Evolutionary conservation across 2,113 vertebrate species (phyloP).

Genomic region (Etheostoma cragini): DNA sequence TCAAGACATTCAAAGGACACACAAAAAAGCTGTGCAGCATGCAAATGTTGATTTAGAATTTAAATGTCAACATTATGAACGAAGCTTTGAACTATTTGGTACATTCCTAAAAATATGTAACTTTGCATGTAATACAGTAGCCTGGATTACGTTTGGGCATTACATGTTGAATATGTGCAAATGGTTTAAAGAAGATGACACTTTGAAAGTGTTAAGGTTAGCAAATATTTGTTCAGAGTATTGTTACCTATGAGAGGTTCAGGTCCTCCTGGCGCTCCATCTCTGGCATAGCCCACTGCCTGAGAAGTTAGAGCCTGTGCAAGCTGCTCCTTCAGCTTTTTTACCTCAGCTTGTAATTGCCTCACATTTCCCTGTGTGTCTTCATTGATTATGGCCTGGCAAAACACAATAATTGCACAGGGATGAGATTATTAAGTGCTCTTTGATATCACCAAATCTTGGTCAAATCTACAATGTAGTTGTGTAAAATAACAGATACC

Average conservation of each 20-base stretch:
- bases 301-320: constrained; percentile 76
- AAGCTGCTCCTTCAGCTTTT: constrained; percentile 93
- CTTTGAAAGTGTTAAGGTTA: not conserved
- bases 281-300: constrained; percentile 44
- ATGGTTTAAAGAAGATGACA: not conserved
- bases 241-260: constrained; percentile 65
- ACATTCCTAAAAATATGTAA: not conserved
- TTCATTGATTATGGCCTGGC: constrained; percentile 94
- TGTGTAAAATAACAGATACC: constrained; percentile 67
- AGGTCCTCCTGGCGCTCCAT: constrained; percentile 72
- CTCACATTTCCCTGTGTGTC: constrained; percentile 95
- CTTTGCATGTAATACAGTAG: not conserved
- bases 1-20: no score
- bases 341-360: constrained; percentile 94
- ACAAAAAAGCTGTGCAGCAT: no score
- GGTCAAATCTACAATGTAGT: not conserved
- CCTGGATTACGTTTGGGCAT: not conserved
- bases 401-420: constrained; percentile 7
- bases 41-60: no score
- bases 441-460: not conserved
- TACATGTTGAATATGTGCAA: not conserved
- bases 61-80: no score
- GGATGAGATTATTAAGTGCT: not conserved
- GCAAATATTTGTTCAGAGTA: not conserved
- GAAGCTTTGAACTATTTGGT: no score